These are phyloP conservation scores for Gambusia holbrooki DNA, from an alignment of 2,113 vertebrate species.

Conservation along the genomic window DNA sequence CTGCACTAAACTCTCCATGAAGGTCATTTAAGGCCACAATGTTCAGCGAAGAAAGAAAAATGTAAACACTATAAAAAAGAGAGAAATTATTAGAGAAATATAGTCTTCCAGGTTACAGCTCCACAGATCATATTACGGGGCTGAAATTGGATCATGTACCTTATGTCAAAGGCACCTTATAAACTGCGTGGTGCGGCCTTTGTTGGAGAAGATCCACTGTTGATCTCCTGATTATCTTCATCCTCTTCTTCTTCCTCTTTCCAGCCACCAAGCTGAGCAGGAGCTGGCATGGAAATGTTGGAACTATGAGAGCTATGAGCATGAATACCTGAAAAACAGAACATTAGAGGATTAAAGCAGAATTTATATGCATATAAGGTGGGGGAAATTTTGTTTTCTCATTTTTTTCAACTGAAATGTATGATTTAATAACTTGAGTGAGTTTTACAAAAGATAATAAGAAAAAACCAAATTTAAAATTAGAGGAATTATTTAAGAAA, in stretches of 20 bases:
- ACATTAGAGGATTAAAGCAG: no score
- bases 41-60: constrained; percentile 71
- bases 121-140: constrained; percentile 1
- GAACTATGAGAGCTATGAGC: constrained; percentile 42
- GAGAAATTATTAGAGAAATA: constrained; percentile 23
- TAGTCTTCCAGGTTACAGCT: constrained; percentile 10
- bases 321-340: constrained; percentile 36
- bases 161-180: constrained; percentile 79
- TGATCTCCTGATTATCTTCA: constrained; percentile 74
- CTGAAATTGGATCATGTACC: constrained; percentile 44
- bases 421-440: neutral
- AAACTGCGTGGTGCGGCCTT: constrained; percentile 66
- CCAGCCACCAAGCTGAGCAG: constrained; percentile 79
- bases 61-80: constrained; percentile 68
- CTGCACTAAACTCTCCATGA: constrained; percentile 66
- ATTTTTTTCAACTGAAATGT: neutral
- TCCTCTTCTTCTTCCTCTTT: constrained; percentile 76
- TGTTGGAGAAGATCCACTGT: constrained; percentile 66
- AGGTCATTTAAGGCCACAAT: constrained; percentile 81
- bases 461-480: neutral
- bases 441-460: neutral
- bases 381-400: neutral
- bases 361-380: neutral
- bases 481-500: neutral
- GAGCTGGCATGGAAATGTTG: constrained; percentile 54